Base-by-base conservation (phyloP, 2,113 vertebrate genomes). In the Ictalurus furcatus region DNA sequence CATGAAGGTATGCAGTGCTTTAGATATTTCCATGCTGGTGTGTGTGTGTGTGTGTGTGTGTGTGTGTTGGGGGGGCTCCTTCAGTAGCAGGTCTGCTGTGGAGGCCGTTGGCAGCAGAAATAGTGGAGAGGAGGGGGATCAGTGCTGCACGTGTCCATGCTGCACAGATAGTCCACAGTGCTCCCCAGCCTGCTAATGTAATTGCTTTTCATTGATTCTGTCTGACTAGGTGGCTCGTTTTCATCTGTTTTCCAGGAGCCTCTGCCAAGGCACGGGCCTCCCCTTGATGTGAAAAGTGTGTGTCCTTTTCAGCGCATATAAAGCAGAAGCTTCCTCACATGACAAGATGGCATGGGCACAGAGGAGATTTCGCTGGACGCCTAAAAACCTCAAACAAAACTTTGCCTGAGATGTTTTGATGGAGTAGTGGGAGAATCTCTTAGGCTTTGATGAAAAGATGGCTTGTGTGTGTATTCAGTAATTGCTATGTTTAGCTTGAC, bases 191-290 rank as follows among this genome's bases (percentile, higher is more conserved):
- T 86, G 90, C 90, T 94, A 93, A 91, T 94, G 93, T 95, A 95
- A 95, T 95, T 94, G 94, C 93, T 94, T 95, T 95, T 94, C 92
- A 96, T 96, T 93, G 95, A 96, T 96, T 92, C 94, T 95, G 95
- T 95, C 94, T 88, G 85, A 94, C 94, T 94, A 94, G 93, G 93
- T 93, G 92, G 86, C 90, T 91, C 48, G 87, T 90, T 92, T 91
- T 95, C 95, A 95, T 95, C 93, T 93, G 91, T 95, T 91, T 92
- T 93, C 91, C 85, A 58, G 86, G 44, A 52, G 88, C 65, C 87
- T 90, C 92, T 93, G 92, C 88, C 85, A 85, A 92, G 90, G 87
- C 37, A 88, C 85, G 90, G 91, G 93, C 91, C 93, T 91, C 85
- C 79, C 89, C 74, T 86, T 88, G 89, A 95, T 94, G 93, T 92